Conservation (phyloP, 2,888 invertebrate genomes). For the Melanophora roralis region DNA sequence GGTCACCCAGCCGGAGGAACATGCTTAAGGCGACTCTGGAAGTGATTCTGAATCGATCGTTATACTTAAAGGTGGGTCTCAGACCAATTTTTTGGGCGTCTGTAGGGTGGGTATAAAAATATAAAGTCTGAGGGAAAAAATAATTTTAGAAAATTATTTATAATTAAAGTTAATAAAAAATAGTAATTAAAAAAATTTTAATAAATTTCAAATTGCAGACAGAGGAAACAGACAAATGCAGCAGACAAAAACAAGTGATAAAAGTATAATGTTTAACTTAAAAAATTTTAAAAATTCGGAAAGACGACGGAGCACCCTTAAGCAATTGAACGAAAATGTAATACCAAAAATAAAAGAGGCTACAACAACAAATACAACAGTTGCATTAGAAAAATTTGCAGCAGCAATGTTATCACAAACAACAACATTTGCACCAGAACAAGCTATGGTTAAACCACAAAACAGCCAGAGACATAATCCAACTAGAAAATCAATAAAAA, state of each 20-base stretch:
- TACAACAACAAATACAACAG: conserved; percentile 11
- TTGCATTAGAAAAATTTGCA: conserved; percentile 23
- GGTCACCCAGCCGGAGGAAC: too few species aligned
- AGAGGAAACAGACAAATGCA: conserved; percentile 4
- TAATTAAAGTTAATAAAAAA: too few species aligned
- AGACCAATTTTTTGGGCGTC: too few species aligned
- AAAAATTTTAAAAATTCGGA: conserved; percentile 44
- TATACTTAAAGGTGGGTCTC: too few species aligned
- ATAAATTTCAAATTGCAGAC: conserved; percentile 52
- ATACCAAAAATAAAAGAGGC: conserved; percentile 26
- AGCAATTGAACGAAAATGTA: conserved; percentile 22
- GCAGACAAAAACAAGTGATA: background rate
- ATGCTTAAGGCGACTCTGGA: too few species aligned
- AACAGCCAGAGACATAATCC: background rate
- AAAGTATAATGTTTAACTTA: conserved; percentile 54
- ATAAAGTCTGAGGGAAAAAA: too few species aligned
- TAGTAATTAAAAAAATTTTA: conserved; percentile 9
- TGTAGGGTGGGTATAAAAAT: too few species aligned
- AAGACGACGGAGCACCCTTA: conserved; percentile 42
- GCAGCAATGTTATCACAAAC: conserved; percentile 8
- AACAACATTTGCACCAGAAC: conserved; percentile 25
- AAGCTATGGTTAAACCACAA: conserved; percentile 10
- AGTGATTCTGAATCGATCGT: too few species aligned
- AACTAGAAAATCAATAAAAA: conserved; percentile 53
- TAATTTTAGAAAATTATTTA: too few species aligned